phyloP scores from a whole-genome alignment of 2,113 vertebrate genomes.

The Sebastes schlegelii region DNA sequence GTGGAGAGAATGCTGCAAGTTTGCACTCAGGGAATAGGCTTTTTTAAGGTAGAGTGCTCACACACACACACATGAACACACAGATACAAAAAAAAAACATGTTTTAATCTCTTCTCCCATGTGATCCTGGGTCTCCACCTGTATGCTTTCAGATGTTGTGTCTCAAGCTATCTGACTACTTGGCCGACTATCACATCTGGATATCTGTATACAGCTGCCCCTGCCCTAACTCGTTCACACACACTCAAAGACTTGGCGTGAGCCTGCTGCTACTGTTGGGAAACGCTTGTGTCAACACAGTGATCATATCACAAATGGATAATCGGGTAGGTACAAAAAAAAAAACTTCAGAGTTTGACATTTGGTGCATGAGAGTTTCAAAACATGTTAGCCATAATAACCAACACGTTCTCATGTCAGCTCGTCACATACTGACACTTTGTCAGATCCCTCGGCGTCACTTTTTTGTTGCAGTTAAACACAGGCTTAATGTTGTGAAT shows the following conservation, averaged over 20 bases:
- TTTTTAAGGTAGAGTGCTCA: slow-evolving; percentile 77
- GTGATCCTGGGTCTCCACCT: not conserved
- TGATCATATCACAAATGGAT: slow-evolving; percentile 65
- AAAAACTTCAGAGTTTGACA: not conserved
- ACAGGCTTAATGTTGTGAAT: no score
- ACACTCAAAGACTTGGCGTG: slow-evolving; percentile 78
- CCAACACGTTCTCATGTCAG: no score
- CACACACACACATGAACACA: not conserved
- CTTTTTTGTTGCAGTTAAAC: no score
- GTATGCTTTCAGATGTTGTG: slow-evolving; percentile 78
- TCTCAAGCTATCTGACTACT: slow-evolving; percentile 78
- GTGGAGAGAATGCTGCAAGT: slow-evolving; percentile 81
- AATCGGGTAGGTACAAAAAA: slow-evolving; percentile 74
- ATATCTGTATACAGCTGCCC: slow-evolving; percentile 81
- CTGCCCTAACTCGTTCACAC: slow-evolving; percentile 71
- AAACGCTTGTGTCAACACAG: slow-evolving; percentile 74
- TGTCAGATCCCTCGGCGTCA: no score
- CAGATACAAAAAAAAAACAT: not conserved
- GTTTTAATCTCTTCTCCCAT: not conserved
- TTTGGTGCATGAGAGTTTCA: not conserved
- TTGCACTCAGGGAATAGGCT: slow-evolving; percentile 68
- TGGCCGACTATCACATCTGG: slow-evolving; percentile 87
- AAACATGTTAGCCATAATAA: not conserved
- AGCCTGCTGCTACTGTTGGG: slow-evolving; percentile 80
- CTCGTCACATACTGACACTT: no score